A percentile compares a stretch with the other conserved stretches of the same genome.
Conservation (phyloP, 1,140 invertebrate genomes). For the Marisa cornuarietis region DNA sequence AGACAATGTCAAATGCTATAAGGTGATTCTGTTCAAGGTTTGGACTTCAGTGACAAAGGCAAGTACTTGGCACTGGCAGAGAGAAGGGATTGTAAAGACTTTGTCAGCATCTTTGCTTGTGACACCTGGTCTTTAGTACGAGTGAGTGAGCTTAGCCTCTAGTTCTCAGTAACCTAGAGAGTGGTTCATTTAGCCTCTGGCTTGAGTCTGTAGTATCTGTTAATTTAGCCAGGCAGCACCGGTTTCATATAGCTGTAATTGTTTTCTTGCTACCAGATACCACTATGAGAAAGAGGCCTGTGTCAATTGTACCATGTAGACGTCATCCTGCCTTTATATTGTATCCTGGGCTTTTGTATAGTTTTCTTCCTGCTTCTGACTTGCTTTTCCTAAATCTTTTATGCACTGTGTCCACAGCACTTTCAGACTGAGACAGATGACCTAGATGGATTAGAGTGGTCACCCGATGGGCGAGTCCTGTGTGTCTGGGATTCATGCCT, state of each 20-base stretch:
- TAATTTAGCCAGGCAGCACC: not conserved
- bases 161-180: no score
- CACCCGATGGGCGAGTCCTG: constrained; percentile 63
- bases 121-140: constrained; percentile 67
- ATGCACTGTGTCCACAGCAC: constrained; percentile 47
- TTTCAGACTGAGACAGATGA: constrained; percentile 67
- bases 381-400: constrained; percentile 19
- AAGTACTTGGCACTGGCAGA: constrained; percentile 68
- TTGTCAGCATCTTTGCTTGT: constrained; percentile 66
- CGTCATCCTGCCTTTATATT: no score
- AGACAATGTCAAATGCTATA: not conserved
- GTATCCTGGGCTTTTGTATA: not conserved
- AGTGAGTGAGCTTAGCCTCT: constrained; percentile 37
- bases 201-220: no score
- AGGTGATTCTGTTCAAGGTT: constrained; percentile 32
- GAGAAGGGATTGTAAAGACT: constrained; percentile 68
- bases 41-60: constrained; percentile 64
- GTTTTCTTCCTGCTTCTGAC: constrained; percentile 10
- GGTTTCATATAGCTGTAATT: not conserved
- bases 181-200: no score
- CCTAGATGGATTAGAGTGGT: constrained; percentile 64
- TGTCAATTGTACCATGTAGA: no score
- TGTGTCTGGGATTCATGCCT: constrained; percentile 66
- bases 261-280: not conserved
- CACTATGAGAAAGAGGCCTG: no score